Conservation (phyloP, 2,797 vertebrate species). For the Eurystomus glaucurus region DNA sequence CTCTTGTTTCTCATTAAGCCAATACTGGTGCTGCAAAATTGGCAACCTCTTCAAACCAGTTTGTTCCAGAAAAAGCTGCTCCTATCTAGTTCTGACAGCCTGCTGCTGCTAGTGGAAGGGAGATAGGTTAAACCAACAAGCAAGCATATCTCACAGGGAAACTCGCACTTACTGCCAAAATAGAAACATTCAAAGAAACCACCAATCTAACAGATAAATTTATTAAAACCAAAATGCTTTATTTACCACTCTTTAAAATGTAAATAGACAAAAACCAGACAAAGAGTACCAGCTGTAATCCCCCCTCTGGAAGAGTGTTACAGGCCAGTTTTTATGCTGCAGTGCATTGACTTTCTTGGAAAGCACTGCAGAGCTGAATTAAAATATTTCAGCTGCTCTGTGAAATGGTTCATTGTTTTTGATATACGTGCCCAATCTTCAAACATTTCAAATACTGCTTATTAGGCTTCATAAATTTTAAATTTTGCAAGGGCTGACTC, state of each 20-base stretch:
- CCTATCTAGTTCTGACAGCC: slow-evolving; percentile 59
- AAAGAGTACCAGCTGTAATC: slow-evolving; percentile 41
- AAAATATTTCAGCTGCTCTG: slow-evolving; percentile 68
- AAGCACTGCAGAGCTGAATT: slow-evolving; percentile 71
- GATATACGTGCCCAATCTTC: neutral
- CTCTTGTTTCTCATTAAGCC: slow-evolving; percentile 57
- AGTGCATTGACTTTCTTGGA: slow-evolving; percentile 74
- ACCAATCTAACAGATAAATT: neutral
- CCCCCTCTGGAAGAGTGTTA: slow-evolving; percentile 64
- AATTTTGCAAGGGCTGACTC: neutral
- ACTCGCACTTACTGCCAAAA: neutral
- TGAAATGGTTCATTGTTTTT: slow-evolving; percentile 58
- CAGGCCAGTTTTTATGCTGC: slow-evolving; percentile 65
- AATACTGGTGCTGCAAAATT: slow-evolving; percentile 27
- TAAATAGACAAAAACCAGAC: slow-evolving; percentile 29
- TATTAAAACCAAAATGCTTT: neutral
- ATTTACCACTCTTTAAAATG: neutral
- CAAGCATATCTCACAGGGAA: slow-evolving; percentile 28
- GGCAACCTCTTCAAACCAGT: slow-evolving; percentile 71
- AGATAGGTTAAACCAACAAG: slow-evolving; percentile 71
- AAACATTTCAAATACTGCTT: neutral
- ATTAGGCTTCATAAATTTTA: neutral
- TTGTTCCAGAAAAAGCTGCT: slow-evolving; percentile 73
- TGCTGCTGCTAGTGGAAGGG: slow-evolving; percentile 49
- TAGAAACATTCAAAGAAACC: neutral